phyloP scores from a whole-genome alignment of 2,888 invertebrate species.

The Chaitophorus viminalis region DNA sequence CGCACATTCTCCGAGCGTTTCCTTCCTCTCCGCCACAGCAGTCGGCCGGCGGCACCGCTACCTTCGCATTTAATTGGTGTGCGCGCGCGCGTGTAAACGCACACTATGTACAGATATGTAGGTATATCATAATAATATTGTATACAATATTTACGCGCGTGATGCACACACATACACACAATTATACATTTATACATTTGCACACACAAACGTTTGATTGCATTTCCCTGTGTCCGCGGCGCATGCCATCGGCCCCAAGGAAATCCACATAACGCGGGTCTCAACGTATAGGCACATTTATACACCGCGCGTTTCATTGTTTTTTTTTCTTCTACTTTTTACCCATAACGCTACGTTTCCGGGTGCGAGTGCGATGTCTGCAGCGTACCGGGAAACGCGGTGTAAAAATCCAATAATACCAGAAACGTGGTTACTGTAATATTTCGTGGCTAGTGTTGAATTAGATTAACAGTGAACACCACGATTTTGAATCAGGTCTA shows the following conservation, averaged over 20 bases:
- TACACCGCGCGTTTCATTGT: no score
- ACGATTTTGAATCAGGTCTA: no score
- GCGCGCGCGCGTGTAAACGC: not conserved
- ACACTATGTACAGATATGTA: no score
- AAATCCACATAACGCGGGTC: not conserved
- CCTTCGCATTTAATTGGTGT: conserved; percentile 29
- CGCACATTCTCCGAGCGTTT: conserved; percentile 44
- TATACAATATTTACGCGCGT: not conserved
- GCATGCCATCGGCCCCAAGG: conserved; percentile 1
- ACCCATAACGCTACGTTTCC: not conserved
- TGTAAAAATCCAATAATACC: not conserved
- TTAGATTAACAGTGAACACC: no score
- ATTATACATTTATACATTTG: not conserved
- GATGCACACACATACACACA: no score
- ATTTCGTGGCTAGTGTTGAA: no score
- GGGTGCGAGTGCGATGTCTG: not conserved
- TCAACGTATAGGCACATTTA: not conserved
- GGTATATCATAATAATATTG: not conserved
- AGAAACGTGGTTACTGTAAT: no score
- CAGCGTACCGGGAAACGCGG: no score
- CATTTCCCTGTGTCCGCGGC: conserved; percentile 29
- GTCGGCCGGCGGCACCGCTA: not conserved
- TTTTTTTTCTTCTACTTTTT: not conserved
- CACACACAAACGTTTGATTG: not conserved
- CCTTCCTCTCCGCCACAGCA: not conserved